phyloP scores from a whole-genome alignment of 2,888 invertebrate genomes.

The Limnephilus rhombicus region DNA sequence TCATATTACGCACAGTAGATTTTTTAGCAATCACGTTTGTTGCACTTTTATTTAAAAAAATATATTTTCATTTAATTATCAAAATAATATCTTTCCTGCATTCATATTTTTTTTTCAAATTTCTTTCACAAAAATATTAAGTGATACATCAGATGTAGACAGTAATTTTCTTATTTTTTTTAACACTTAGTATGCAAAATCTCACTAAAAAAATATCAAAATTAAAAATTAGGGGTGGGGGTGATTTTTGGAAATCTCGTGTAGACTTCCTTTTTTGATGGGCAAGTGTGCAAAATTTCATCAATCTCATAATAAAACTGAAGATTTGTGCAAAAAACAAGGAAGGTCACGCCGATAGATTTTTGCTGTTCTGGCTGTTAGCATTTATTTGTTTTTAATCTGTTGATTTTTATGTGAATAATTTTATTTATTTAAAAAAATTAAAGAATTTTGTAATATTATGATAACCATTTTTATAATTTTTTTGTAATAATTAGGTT shows the following conservation, averaged over 20 bases:
- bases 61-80: neutral
- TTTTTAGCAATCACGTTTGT: neutral
- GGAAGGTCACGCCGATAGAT: neutral
- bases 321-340: no score
- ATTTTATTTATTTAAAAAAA: neutral
- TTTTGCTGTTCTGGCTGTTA: neutral
- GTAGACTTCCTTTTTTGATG: no score
- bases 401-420: neutral
- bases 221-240: no score
- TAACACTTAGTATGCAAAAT: no score
- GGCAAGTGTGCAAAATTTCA: no score
- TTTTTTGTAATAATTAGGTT: constrained; percentile 1
- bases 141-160: no score
- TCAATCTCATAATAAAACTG: no score
- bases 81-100: neutral
- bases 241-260: no score
- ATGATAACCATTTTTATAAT: neutral
- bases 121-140: no score
- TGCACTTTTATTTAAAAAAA: neutral
- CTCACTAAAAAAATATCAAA: no score
- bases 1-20: constrained; percentile 8
- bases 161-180: no score
- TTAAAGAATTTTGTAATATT: neutral
- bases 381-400: neutral
- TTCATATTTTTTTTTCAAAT: neutral